phyloP scores from a whole-genome alignment of 2,888 invertebrate species.

The Sclerodermus sp. region DNA sequence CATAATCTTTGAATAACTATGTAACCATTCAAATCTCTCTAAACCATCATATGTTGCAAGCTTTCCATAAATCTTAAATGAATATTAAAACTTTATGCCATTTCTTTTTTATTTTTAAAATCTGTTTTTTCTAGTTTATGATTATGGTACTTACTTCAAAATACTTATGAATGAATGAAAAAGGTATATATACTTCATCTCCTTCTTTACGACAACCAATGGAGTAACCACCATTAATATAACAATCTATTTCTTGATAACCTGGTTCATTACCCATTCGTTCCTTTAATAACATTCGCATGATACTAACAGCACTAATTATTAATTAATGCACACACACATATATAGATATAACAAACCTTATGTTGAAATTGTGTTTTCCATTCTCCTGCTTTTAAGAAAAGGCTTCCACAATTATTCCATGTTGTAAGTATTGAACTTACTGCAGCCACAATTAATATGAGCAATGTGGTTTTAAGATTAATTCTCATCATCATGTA shows the following conservation, averaged over 20 bases:
- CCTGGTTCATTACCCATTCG: conserved; percentile 54
- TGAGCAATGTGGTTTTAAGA: conserved; percentile 71
- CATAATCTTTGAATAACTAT: conserved; percentile 90
- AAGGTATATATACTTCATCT: conserved; percentile 89
- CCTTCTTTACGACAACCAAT: conserved; percentile 77
- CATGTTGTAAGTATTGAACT: conserved; percentile 74
- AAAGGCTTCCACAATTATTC: conserved; percentile 72
- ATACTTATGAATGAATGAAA: conserved; percentile 89
- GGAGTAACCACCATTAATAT: conserved; percentile 85
- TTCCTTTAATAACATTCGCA: conserved; percentile 31
- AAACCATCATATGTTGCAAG: conserved; percentile 71
- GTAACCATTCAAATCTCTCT: conserved; percentile 92
- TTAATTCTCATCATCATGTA: conserved; percentile 77
- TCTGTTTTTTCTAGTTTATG: neutral
- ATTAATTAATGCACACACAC: neutral
- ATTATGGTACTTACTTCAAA: conserved; percentile 71
- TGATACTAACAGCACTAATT: neutral
- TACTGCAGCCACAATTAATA: conserved; percentile 60
- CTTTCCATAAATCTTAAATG: conserved; percentile 78
- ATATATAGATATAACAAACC: conserved; percentile 33
- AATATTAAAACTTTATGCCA: conserved; percentile 7
- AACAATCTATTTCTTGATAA: conserved; percentile 77
- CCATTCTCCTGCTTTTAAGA: conserved; percentile 47
- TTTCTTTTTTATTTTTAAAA: conserved; percentile 6
- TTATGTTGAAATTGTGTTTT: conserved; percentile 48